Conservation (phyloP, 2,888 invertebrate genomes). For the Dicroscelio sp. region DNA sequence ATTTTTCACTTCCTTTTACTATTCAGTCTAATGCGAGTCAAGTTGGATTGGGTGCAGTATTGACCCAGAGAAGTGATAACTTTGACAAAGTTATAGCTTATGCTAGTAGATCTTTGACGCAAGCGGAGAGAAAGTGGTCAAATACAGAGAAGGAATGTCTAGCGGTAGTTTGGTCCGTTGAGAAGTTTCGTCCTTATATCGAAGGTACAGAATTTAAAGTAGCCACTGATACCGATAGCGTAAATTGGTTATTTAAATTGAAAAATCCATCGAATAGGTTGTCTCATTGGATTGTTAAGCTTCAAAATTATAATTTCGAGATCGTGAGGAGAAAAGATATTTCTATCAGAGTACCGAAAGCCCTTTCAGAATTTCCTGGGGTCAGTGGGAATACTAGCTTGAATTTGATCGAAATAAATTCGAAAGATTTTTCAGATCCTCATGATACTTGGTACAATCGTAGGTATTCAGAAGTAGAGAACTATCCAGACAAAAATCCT, state of each 20-base stretch:
- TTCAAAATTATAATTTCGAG: neutral
- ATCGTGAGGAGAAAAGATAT: neutral
- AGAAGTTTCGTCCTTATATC: constrained; percentile 25
- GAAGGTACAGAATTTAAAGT: neutral
- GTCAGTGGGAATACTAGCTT: neutral
- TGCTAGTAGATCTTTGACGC: constrained; percentile 8
- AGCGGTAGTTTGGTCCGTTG: neutral
- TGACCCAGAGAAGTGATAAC: neutral
- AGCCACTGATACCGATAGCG: neutral
- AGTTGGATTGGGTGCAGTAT: constrained; percentile 5
- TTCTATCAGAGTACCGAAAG: neutral
- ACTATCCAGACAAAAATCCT: neutral
- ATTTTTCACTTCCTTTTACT: neutral
- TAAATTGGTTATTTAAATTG: neutral
- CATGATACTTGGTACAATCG: neutral
- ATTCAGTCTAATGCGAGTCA: constrained; percentile 18
- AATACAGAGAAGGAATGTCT: constrained; percentile 33
- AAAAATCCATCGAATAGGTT: neutral
- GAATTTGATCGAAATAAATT: neutral
- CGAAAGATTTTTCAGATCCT: neutral
- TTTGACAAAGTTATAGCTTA: constrained; percentile 23
- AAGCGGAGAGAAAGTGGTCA: constrained; percentile 11
- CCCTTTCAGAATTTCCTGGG: neutral
- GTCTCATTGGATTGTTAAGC: neutral
- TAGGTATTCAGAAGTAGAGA: neutral